These are phyloP conservation scores for Allolobophora icterica DNA, from an alignment of 2,888 invertebrate genomes.

Conservation along the genomic window DNA sequence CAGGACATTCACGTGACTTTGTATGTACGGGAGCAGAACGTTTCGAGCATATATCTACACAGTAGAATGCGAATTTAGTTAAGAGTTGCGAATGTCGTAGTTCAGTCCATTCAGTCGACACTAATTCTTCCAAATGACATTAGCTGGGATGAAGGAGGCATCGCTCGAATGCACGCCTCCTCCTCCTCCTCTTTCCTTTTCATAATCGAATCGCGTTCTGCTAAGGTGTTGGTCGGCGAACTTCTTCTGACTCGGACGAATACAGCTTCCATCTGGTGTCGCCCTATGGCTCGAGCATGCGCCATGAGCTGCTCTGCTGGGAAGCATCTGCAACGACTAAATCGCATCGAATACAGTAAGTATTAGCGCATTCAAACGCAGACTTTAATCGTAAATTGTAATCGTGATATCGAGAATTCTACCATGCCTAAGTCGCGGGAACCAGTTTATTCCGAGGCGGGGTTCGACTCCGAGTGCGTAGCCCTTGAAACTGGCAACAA, in stretches of 20 bases:
- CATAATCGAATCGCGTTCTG: background rate
- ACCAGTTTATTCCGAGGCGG: too few relatives aligned
- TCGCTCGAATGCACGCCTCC: too few relatives aligned
- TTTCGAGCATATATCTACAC: background rate
- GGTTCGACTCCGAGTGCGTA: background rate
- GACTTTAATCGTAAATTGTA: background rate
- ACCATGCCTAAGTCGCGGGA: too few relatives aligned
- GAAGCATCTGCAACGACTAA: background rate
- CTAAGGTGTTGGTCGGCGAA: background rate
- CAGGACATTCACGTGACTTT: background rate
- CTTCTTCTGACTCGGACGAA: background rate
- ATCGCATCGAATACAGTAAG: background rate
- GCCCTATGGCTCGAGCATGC: background rate
- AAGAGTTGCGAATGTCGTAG: background rate
- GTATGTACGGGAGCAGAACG: background rate
- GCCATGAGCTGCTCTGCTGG: background rate
- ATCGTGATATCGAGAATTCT: too few relatives aligned
- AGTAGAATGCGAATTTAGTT: background rate
- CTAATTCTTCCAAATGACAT: background rate
- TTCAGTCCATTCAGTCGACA: conserved; percentile 17
- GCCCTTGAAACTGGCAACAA: background rate
- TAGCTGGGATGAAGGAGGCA: background rate
- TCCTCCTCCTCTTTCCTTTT: background rate
- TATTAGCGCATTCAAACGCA: background rate
- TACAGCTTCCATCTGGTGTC: background rate